These are phyloP conservation scores for Nemurella pictetii DNA, from an alignment of 2,888 invertebrate species.

Conservation along the genomic window DNA sequence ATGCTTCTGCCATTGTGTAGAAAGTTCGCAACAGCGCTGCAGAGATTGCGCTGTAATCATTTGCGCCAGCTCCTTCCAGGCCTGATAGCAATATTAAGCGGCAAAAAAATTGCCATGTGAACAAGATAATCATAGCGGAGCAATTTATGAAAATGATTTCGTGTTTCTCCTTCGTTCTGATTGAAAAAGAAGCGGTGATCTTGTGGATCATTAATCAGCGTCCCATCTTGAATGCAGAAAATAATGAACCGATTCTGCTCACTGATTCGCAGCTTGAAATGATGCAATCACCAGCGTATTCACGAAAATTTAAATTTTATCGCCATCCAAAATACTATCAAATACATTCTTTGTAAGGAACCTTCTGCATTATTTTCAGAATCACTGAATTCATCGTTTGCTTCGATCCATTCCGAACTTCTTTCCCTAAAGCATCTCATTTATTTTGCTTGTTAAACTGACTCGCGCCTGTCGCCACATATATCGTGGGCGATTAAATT, in stretches of 20 bases:
- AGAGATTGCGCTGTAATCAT: background rate
- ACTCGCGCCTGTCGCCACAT: background rate
- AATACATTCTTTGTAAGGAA: no score
- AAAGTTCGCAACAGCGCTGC: background rate
- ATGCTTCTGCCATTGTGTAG: background rate
- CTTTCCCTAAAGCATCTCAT: background rate
- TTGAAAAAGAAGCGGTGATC: background rate
- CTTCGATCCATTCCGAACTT: background rate
- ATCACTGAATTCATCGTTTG: background rate
- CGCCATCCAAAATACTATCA: background rate
- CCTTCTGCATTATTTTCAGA: background rate
- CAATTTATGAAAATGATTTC: background rate
- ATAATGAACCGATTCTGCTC: background rate
- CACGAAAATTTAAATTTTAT: background rate
- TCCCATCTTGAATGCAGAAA: background rate
- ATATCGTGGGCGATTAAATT: background rate
- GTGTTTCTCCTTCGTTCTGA: background rate
- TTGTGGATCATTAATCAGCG: background rate
- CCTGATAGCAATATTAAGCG: background rate
- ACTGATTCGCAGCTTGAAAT: background rate
- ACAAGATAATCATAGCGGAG: background rate
- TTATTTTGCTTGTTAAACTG: background rate
- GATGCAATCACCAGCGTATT: background rate
- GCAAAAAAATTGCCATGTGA: background rate
- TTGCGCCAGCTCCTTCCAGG: background rate